Evolutionary conservation across 1,140 invertebrate species (phyloP), one percentile per base, ranked within the genome.

Genomic region (Diploscapter pachys): DNA sequence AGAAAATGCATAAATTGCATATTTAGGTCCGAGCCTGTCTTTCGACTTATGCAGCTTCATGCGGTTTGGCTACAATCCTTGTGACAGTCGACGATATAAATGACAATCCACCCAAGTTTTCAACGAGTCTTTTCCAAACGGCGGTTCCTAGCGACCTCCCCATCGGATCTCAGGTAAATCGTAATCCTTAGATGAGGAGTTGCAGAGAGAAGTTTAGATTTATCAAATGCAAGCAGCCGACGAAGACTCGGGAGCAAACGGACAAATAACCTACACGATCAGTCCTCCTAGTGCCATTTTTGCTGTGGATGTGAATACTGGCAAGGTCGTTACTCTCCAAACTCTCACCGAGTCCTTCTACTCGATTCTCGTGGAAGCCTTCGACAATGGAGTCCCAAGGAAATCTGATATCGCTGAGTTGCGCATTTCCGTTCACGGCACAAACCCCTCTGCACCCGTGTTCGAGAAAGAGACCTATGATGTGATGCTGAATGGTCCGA

Each of bases 21-120:
- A 13, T 81, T 13, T 65, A 83, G 80, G 72, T 84, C 3, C 73
- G 63, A 53, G 82, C 78, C 5, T 83, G 82, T 59, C 73, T 83
- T 9, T 67, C 71, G 51, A 66, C 63, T 52, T 71, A 74, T 71
- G 71, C 79, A 49, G 68, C 76, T 3, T 67, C 70, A 2, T 83
- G 82, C 54, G 80, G 68, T 48, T 63, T 63, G 13, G 71, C 75
- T 54, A 68, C 63, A 9, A 55, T 80, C 68, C 74, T 65, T 48
- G 71, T 82, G 57, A 71, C 73, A 52, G 76, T 82, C 9, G 67
- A 64, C 48, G 82, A 83, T 69, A 67, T 74, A 9, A 83, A 83
- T 66, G 82, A 81, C 73, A 81, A 80, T 73, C 8, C 77, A 31
- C 80, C 81, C 6, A 59, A 72, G 13, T 80, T 83, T 55, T 53